Conservation (phyloP, 2,888 invertebrate genomes). For the Brachynemurus nebulosus region DNA sequence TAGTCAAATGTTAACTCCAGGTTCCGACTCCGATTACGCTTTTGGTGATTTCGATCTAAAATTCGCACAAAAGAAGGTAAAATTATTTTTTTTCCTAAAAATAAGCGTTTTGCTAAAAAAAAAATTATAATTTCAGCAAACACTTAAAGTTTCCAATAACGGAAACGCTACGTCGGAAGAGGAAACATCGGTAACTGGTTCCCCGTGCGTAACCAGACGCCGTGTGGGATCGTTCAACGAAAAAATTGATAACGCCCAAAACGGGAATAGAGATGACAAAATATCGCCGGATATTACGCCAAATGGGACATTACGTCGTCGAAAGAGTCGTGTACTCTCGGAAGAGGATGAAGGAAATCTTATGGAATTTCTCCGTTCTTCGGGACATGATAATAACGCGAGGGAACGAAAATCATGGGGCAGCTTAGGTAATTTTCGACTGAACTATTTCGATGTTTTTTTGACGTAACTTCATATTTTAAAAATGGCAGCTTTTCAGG, state of each 20-base stretch:
- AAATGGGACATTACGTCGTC: constrained; percentile 69
- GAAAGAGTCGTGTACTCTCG: constrained; percentile 66
- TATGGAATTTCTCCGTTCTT: constrained; percentile 71
- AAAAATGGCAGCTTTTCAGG: too few species aligned
- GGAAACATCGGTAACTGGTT: constrained; percentile 43
- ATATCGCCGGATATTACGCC: constrained; percentile 70
- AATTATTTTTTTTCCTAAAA: background rate
- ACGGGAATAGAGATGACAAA: constrained; percentile 33
- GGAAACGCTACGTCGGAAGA: constrained; percentile 45
- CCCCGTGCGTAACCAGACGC: constrained; percentile 50
- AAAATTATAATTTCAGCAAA: constrained; percentile 15
- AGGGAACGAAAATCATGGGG: constrained; percentile 74
- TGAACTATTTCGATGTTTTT: constrained; percentile 1
- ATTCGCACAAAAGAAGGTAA: constrained; percentile 36
- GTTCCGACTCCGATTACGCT: constrained; percentile 58
- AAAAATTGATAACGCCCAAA: constrained; percentile 22
- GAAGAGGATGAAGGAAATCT: constrained; percentile 73
- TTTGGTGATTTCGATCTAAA: constrained; percentile 65
- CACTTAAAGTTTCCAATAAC: constrained; percentile 30
- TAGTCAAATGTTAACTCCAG: constrained; percentile 55
- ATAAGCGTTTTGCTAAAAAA: background rate
- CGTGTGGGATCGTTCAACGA: constrained; percentile 52
- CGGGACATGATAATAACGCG: constrained; percentile 55
- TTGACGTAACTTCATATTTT: too few species aligned
- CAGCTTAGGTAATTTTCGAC: constrained; percentile 48